Conservation (phyloP, 1,140 invertebrate species). For the Teleopsis dalmanni region DNA sequence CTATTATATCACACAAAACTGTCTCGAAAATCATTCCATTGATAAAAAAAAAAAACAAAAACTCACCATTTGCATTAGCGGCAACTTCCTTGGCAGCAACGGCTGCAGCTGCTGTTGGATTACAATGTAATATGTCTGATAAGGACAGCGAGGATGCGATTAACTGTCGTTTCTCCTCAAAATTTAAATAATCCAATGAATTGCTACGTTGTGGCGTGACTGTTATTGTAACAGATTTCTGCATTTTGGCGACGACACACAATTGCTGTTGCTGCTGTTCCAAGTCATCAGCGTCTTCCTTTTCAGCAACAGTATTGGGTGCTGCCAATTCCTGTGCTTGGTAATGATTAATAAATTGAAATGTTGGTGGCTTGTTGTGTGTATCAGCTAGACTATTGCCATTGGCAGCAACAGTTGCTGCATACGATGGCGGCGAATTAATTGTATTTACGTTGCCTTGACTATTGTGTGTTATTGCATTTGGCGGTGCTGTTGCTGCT, state of each 20-base stretch:
- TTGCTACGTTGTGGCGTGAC: conserved; percentile 67
- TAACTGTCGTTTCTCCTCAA: conserved; percentile 80
- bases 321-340: conserved; percentile 6
- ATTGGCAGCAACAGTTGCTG: conserved; percentile 8
- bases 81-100: conserved; percentile 27
- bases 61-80: conserved; percentile 24
- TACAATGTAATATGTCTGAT: conserved; percentile 74
- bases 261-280: conserved; percentile 28
- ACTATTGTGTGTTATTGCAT: no score
- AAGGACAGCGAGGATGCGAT: conserved; percentile 79
- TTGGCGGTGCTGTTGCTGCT: conserved; percentile 4
- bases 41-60: conserved; percentile 4
- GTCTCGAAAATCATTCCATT: no score
- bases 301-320: conserved; percentile 2
- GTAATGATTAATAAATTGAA: conserved; percentile 17
- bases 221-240: conserved; percentile 55
- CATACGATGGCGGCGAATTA: conserved; percentile 12
- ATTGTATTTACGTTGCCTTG: conserved; percentile 1
- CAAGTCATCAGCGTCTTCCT: conserved; percentile 8
- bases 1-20: no score
- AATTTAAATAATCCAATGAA: conserved; percentile 81
- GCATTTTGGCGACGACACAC: conserved; percentile 45
- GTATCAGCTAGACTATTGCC: conserved; percentile 12
- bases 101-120: conserved; percentile 52
- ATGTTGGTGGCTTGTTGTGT: conserved; percentile 10